Conservation (phyloP, 2,113 vertebrate genomes). For the Rynchops niger region DNA sequence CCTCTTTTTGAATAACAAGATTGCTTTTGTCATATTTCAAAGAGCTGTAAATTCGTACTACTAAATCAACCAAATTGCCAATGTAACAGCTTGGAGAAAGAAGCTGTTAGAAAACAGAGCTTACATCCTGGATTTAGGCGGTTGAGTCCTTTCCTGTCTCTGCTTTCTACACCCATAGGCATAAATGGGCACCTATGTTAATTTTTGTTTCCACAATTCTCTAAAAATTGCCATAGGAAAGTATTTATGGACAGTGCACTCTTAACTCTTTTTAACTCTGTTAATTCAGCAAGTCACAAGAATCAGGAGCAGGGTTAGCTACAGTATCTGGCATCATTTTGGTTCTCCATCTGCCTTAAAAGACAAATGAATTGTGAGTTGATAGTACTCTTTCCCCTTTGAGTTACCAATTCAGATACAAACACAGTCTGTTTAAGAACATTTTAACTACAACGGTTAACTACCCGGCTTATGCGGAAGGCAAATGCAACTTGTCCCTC, state of each 20-base stretch:
- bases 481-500: neutral
- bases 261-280: neutral
- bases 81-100: neutral
- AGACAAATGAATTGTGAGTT: neutral
- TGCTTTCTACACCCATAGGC: neutral
- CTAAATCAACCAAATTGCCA: neutral
- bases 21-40: neutral
- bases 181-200: conserved; percentile 1
- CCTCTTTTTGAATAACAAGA: neutral
- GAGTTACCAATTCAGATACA: neutral
- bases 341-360: neutral
- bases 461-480: neutral
- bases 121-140: neutral
- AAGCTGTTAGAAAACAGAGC: neutral
- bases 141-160: neutral
- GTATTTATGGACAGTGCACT: neutral
- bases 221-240: conserved; percentile 9
- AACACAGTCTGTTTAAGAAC: neutral
- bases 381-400: neutral
- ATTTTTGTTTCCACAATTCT: neutral
- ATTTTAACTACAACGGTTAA: neutral
- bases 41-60: neutral
- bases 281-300: neutral
- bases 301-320: neutral
- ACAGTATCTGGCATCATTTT: neutral